Evolutionary conservation across 2,888 invertebrate genomes (phyloP).

Genomic region (Synergus umbraculus): DNA sequence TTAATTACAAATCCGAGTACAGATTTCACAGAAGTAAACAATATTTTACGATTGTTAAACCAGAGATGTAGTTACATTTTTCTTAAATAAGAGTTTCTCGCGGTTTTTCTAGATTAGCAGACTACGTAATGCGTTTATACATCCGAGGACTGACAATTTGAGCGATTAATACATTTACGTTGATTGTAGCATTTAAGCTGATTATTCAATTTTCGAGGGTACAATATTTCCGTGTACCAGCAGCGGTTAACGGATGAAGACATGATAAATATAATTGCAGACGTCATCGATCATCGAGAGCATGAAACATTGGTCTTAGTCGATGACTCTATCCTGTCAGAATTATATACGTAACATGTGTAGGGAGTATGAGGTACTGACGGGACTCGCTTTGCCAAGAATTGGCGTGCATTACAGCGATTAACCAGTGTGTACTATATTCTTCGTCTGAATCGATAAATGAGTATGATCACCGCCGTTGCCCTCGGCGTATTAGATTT

Average conservation of each 20-base stretch:
- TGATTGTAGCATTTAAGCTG: slow-evolving; percentile 6
- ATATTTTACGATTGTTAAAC: too few relatives aligned
- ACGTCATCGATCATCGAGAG: slow-evolving; percentile 19
- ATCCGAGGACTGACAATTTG: background rate
- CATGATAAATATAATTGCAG: slow-evolving; percentile 31
- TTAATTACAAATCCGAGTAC: too few relatives aligned
- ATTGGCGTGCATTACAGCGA: slow-evolving; percentile 38
- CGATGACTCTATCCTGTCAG: slow-evolving; percentile 26
- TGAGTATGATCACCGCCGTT: slow-evolving; percentile 23
- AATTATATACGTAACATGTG: slow-evolving; percentile 26
- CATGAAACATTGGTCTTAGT: slow-evolving; percentile 27
- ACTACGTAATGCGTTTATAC: background rate
- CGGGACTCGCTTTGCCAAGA: slow-evolving; percentile 25
- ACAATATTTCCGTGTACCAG: background rate
- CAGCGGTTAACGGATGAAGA: slow-evolving; percentile 13
- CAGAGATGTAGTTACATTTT: too few relatives aligned
- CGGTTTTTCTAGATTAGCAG: too few relatives aligned
- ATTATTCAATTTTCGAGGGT: slow-evolving; percentile 16
- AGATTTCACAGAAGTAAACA: too few relatives aligned
- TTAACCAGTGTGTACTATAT: slow-evolving; percentile 26
- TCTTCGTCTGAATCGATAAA: slow-evolving; percentile 36
- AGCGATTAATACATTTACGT: background rate
- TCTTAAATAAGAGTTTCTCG: too few relatives aligned
- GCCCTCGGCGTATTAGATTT: slow-evolving; percentile 30
- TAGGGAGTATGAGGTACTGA: background rate